Conservation (phyloP, 2,113 vertebrate genomes). For the Emberiza fucata region DNA sequence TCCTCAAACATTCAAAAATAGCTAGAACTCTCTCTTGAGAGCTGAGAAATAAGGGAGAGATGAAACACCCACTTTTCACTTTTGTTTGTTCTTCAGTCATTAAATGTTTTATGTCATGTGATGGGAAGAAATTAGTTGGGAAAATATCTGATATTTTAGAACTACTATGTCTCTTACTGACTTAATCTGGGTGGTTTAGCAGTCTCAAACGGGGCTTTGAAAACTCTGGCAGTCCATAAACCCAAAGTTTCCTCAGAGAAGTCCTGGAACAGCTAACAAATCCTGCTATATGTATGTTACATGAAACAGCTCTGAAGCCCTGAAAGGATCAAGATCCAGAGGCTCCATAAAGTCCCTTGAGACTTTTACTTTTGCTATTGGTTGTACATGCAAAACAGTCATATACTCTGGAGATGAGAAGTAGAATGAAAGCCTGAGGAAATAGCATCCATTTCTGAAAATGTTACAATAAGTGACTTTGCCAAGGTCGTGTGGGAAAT, state of each 20-base stretch:
- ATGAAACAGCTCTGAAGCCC: background rate
- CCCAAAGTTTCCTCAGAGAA: background rate
- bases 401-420: constrained; percentile 19
- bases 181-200: background rate
- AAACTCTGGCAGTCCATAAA: background rate
- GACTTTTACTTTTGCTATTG: background rate
- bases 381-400: background rate
- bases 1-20: background rate
- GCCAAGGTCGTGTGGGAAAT: background rate
- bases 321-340: background rate
- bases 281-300: background rate
- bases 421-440: constrained; percentile 31
- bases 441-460: constrained; percentile 43
- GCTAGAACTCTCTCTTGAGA: rapidly evolving
- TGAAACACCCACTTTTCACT: background rate
- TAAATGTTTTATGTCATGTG: background rate
- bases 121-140: background rate
- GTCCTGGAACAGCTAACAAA: background rate
- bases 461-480: constrained; percentile 32
- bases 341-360: background rate
- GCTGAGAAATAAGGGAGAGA: background rate
- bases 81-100: background rate
- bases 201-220: background rate
- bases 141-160: background rate
- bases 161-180: background rate